phyloP scores from a whole-genome alignment of 2,113 vertebrate genomes.

The Cynoglossus semilaevis region DNA sequence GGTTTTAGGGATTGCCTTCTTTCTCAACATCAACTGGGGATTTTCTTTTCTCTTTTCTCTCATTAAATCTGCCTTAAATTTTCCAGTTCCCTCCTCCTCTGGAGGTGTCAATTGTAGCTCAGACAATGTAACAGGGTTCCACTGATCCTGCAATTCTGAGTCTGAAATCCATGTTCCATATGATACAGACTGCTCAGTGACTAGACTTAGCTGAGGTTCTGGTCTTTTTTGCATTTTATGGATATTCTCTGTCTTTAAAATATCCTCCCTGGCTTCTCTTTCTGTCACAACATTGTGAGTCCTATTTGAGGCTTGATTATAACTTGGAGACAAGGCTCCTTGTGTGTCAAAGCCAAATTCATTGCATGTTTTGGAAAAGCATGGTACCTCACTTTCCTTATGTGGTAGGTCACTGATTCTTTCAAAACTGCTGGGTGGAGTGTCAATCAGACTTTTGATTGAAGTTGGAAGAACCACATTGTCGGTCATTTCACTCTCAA shows the following conservation, averaged over 20 bases:
- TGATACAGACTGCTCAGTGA: conserved; percentile 56
- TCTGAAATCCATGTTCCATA: conserved; percentile 56
- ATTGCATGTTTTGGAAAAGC: conserved; percentile 83
- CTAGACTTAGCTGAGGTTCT: conserved; percentile 67
- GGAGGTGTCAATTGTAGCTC: conserved; percentile 69
- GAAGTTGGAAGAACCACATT: conserved; percentile 85
- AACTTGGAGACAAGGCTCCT: conserved; percentile 54
- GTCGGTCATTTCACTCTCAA: conserved; percentile 68
- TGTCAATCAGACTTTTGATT: conserved; percentile 87
- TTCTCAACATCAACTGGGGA: conserved; percentile 21
- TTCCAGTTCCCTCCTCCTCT: conserved; percentile 52
- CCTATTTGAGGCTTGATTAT: conserved; percentile 75
- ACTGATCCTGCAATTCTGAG: conserved; percentile 39
- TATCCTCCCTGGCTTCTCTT: conserved; percentile 23
- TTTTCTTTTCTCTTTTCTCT: conserved; percentile 23
- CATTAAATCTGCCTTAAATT: conserved; percentile 23
- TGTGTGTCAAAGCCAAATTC: conserved; percentile 80
- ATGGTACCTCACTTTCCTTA: conserved; percentile 72
- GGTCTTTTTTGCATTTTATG: conserved; percentile 36
- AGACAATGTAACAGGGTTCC: conserved; percentile 48
- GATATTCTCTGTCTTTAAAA: conserved; percentile 15
- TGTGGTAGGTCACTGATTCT: conserved; percentile 78
- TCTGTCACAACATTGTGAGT: conserved; percentile 47
- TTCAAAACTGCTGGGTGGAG: conserved; percentile 80
- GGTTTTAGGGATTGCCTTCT: conserved; percentile 45